Evolutionary conservation across 2,888 invertebrate genomes (phyloP), one percentile per base, ranked within the genome.

Genomic region (Zootermopsis nevadensis): DNA sequence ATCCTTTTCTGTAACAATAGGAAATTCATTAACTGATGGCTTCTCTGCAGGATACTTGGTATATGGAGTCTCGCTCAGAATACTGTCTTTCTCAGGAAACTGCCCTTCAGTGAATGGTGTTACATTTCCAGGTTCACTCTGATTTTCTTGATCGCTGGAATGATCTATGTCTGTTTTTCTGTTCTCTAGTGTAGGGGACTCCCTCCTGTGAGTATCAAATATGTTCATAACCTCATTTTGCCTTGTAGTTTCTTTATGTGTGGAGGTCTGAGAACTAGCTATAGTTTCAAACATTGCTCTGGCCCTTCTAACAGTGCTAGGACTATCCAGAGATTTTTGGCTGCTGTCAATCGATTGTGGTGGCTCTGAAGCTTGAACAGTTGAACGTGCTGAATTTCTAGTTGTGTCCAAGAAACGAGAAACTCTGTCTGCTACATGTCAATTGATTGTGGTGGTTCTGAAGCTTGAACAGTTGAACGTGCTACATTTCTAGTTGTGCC

Each of bases 241-340:
- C 8, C n/a, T 74, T 38, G 22, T 12, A n/a, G 27, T 42, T 10
- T 42, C 74, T n/a, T 72, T 83, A 15, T 69, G 42, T 24, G 84
- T 80, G 38, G 80, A 35, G n/a, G 79, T 55, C 80, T 87, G 86
- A 31, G 86, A 86, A 74, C 85, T 88, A 19, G 92, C 91, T 85
- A 93, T 93, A 85, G 92, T 94, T 89, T 95, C 94, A 89, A 94
- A 94, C 60, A 94, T 88, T 67, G 93, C 93, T 88, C 94, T 94
- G 0, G 95, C 94, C 88, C 93, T 93, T 80, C 93, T 92, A 0
- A 94, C 93, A n/a, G 93, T 93, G n/a, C 86, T 87, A 1, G 87
- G 87, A 76, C 86, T 86, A 84, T 82, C 89, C 15, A 85, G 84
- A n/a, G 85, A 67, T 53, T 77, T 48, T n/a, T 66, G 76, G 74